Conservation (phyloP, 2,113 vertebrate species). For the Pollimyrus isidori region DNA sequence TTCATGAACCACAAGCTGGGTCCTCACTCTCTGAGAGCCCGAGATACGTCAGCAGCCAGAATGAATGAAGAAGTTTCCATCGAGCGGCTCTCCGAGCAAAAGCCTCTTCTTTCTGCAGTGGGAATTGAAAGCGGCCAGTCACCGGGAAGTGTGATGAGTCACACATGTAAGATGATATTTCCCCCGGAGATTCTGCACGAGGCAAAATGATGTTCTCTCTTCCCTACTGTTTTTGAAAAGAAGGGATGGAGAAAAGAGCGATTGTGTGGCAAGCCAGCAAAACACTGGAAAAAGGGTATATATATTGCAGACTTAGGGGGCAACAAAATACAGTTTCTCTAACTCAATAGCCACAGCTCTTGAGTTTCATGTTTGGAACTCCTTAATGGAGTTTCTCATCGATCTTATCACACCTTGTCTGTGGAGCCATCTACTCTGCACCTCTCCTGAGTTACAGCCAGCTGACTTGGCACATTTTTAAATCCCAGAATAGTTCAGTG, state of each 20-base stretch:
- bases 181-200: not conserved
- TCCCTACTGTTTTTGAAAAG: not conserved
- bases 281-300: not conserved
- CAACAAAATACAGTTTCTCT: not conserved
- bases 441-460: not conserved
- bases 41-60: not conserved
- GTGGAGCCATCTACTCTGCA: not conserved
- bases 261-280: not conserved
- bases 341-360: not conserved
- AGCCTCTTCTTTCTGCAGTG: not conserved
- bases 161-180: not conserved
- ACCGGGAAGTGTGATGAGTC: slow-evolving; percentile 3
- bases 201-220: not conserved
- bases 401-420: not conserved
- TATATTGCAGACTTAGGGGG: not conserved
- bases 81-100: not conserved
- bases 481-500: not conserved
- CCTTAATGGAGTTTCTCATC: not conserved
- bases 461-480: not conserved
- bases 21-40: not conserved
- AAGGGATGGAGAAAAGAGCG: not conserved
- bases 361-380: not conserved
- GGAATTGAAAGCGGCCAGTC: not conserved
- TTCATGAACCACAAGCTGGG: not conserved
- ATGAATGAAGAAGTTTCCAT: slow-evolving; percentile 10